Evolutionary conservation across 2,113 vertebrate species (phyloP).

Genomic region (Mormyrus iriodes): DNA sequence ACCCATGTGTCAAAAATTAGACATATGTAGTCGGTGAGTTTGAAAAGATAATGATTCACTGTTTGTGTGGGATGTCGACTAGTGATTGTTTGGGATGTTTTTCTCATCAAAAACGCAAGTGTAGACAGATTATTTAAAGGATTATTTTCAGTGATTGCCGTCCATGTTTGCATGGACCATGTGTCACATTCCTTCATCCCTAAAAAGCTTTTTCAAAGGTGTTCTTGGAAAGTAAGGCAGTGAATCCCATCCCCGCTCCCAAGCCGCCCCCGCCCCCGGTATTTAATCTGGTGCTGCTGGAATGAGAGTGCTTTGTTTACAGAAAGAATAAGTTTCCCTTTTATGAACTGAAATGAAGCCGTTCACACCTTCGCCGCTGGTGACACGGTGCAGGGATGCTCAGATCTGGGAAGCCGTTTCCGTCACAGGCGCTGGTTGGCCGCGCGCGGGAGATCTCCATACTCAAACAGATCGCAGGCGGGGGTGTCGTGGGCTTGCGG

Average conservation of each 20-base stretch:
- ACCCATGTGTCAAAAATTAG: not conserved
- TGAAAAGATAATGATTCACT: not conserved
- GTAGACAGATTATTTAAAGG: not conserved
- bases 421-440: not conserved
- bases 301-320: constrained; percentile 10
- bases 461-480: not conserved
- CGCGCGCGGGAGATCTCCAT: not conserved
- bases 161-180: not conserved
- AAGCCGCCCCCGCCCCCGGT: not conserved
- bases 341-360: constrained; percentile 1
- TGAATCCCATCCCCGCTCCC: not conserved
- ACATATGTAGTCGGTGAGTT: not conserved
- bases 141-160: no score
- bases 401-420: not conserved
- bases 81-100: not conserved
- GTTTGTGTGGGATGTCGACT: not conserved
- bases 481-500: not conserved
- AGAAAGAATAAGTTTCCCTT: constrained; percentile 12
- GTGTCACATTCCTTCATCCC: not conserved
- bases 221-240: constrained; percentile 5
- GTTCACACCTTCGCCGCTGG: not conserved
- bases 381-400: not conserved
- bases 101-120: not conserved
- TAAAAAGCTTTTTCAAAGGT: not conserved
- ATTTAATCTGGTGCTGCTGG: not conserved